Evolutionary conservation across 35 echinoderm and acorn worm species (phyloP).

Genomic region (Strongylocentrotus purpuratus): DNA sequence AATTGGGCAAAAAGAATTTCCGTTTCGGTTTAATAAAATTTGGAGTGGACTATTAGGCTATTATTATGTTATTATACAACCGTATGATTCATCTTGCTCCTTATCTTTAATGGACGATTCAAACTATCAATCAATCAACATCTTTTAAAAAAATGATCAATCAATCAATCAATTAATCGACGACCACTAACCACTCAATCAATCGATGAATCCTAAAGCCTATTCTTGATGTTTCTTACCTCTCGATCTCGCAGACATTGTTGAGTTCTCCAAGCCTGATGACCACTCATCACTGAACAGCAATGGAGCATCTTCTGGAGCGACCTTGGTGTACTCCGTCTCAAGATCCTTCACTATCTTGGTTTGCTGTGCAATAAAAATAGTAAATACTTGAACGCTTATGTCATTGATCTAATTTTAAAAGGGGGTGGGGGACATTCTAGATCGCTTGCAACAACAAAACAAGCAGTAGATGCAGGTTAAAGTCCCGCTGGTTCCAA

Average conservation of each 20-base stretch:
- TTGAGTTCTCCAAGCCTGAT: constrained; percentile 56
- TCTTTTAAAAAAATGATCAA: too few relatives aligned
- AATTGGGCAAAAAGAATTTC: too few relatives aligned
- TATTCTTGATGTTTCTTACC: not conserved
- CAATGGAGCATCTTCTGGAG: constrained; percentile 79
- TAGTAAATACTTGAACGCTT: not conserved
- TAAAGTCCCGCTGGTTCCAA: too few relatives aligned
- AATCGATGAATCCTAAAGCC: not conserved
- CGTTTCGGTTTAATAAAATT: too few relatives aligned
- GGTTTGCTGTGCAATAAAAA: constrained; percentile 59
- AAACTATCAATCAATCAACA: too few relatives aligned
- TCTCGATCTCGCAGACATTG: constrained; percentile 48
- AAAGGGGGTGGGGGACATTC: too few relatives aligned
- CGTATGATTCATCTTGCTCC: too few relatives aligned
- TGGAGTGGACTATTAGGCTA: too few relatives aligned
- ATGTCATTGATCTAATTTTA: not conserved
- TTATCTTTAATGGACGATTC: too few relatives aligned
- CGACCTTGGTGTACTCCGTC: constrained; percentile 62
- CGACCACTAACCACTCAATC: not conserved
- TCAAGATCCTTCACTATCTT: constrained; percentile 80
- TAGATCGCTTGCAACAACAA: too few relatives aligned
- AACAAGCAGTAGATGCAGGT: too few relatives aligned
- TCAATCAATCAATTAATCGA: not conserved
- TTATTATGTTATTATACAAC: too few relatives aligned
- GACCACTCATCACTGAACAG: constrained; percentile 59